Evolutionary conservation across 53 echinoderm and acorn worm species (phyloP).

Genomic region (Glandiceps talaboti): DNA sequence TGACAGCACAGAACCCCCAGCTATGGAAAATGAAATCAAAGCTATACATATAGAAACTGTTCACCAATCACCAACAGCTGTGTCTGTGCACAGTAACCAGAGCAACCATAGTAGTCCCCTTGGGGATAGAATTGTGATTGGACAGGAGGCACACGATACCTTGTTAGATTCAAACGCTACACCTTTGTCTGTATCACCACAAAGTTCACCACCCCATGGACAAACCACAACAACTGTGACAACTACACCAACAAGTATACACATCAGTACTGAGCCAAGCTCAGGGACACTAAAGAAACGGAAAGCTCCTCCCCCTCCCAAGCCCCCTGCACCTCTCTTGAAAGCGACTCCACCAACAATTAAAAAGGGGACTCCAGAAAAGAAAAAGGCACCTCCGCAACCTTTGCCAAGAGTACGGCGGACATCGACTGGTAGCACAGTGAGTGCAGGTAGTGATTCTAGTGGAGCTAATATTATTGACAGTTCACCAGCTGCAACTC

Average conservation of each 20-base stretch:
- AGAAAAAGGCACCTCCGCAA: neutral
- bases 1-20: neutral
- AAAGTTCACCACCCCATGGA: conserved; percentile 15
- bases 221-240: neutral
- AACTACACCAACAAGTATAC: neutral
- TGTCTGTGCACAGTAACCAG: too few relatives aligned
- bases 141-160: neutral
- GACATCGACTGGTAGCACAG: conserved; percentile 20
- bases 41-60: neutral
- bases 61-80: neutral
- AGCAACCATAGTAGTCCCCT: neutral
- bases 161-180: neutral
- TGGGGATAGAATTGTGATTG: neutral
- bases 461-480: neutral
- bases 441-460: neutral
- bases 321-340: neutral
- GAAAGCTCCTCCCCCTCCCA: conserved; percentile 9
- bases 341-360: neutral
- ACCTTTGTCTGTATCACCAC: conserved; percentile 11
- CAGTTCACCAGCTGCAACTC: conserved; percentile 9
- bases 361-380: conserved; percentile 14
- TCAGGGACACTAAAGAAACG: conserved; percentile 9
- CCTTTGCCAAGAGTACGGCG: conserved; percentile 2
- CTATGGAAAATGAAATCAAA: neutral
- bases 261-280: neutral